Conservation (phyloP, 2,888 invertebrate genomes). For the Spialia ferax region DNA sequence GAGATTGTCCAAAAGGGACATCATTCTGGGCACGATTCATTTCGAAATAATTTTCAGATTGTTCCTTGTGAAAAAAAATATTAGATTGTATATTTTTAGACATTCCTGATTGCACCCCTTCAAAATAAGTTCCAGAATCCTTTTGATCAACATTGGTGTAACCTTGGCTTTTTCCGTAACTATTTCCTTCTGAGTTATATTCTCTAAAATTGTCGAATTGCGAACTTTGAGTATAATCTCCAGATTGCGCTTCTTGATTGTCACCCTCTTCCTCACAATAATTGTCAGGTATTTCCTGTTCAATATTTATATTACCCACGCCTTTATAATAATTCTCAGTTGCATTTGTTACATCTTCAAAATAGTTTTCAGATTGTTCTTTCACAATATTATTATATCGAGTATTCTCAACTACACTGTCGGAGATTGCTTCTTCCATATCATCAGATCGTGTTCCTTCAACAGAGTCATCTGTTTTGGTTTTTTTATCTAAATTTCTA, state of each 20-base stretch:
- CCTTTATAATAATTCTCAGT: neutral
- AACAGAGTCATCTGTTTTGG: neutral
- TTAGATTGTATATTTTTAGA: neutral
- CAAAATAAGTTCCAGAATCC: neutral
- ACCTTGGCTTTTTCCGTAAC: neutral
- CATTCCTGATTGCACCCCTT: neutral
- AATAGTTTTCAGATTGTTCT: constrained; percentile 1
- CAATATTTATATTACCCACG: neutral
- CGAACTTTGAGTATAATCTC: neutral
- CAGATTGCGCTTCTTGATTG: no score
- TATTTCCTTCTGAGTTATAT: neutral
- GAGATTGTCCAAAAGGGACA: no score
- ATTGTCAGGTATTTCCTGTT: neutral
- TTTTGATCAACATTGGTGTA: neutral
- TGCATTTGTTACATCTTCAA: neutral
- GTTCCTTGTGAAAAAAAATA: neutral
- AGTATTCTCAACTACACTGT: neutral
- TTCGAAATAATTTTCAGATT: neutral
- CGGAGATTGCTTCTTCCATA: neutral
- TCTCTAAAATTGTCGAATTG: neutral
- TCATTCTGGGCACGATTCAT: no score
- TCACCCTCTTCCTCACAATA: neutral
- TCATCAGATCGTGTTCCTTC: neutral
- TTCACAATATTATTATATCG: neutral
- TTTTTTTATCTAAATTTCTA: neutral